phyloP scores from a whole-genome alignment of 2,888 invertebrate species.

The Mycogona germanica region DNA sequence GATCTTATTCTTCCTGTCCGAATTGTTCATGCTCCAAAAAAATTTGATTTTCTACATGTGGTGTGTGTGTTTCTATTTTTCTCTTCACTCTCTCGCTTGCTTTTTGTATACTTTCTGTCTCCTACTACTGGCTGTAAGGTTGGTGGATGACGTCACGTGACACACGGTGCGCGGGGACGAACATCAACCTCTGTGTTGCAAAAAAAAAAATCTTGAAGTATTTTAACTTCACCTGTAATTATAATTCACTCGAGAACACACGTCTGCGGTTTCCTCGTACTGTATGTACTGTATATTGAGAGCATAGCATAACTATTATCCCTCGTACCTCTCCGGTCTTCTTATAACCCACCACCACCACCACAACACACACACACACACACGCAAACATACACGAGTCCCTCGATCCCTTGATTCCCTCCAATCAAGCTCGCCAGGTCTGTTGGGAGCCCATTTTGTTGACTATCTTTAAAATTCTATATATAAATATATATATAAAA shows the following conservation, averaged over 20 bases:
- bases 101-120: constrained; percentile 4
- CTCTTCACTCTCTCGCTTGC: not conserved
- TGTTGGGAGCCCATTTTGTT: constrained; percentile 13
- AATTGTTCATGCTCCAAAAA: too few species aligned
- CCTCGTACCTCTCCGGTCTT: not conserved
- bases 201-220: constrained; percentile 14
- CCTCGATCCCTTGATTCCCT: constrained; percentile 11
- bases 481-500: too few species aligned
- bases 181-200: constrained; percentile 9
- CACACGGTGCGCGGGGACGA: constrained; percentile 3
- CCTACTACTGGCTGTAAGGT: constrained; percentile 6
- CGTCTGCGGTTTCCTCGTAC: constrained; percentile 10
- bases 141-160: not conserved
- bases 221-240: constrained; percentile 14
- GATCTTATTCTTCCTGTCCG: too few species aligned
- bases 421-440: constrained; percentile 9
- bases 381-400: not conserved
- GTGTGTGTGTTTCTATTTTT: constrained; percentile 1
- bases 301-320: constrained; percentile 5
- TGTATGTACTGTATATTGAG: constrained; percentile 12
- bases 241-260: constrained; percentile 13
- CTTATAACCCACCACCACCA: too few species aligned
- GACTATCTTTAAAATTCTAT: constrained; percentile 18
- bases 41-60: too few species aligned
- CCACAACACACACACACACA: too few species aligned